Percentiles rank a stretch among this genome's conserved stretches.
Evolutionary conservation across 2,888 invertebrate genomes (phyloP).

Genomic region (Chloroclysta siterata): DNA sequence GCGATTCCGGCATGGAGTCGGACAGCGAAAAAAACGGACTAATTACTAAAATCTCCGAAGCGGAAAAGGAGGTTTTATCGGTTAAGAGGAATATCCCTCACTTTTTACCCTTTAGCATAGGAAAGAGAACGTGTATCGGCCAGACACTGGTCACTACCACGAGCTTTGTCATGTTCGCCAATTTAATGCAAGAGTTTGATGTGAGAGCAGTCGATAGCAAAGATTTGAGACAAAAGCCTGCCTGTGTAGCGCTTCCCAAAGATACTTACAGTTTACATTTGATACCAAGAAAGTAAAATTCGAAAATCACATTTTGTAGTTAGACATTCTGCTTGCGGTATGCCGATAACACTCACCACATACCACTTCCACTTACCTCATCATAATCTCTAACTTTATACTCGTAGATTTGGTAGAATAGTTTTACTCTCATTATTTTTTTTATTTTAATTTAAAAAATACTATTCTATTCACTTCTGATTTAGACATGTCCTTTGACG

Average conservation of each 20-base stretch:
- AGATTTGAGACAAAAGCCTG: constrained; percentile 85
- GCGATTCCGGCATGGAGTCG: constrained; percentile 85
- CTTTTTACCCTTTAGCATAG: constrained; percentile 94
- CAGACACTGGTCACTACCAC: constrained; percentile 92
- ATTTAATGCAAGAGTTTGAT: constrained; percentile 89
- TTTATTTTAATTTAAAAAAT: too few species aligned
- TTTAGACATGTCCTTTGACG: too few species aligned
- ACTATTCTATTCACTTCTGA: too few species aligned
- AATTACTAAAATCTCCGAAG: constrained; percentile 53
- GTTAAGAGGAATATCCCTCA: constrained; percentile 86
- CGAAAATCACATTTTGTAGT: constrained; percentile 14
- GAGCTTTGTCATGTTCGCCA: constrained; percentile 89
- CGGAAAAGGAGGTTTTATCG: constrained; percentile 67
- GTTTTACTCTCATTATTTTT: too few species aligned
- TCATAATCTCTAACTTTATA: too few species aligned
- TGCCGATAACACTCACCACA: too few species aligned
- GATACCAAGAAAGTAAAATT: constrained; percentile 77
- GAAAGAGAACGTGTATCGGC: constrained; percentile 94
- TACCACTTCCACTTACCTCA: background rate
- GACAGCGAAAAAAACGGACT: constrained; percentile 68
- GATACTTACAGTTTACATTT: constrained; percentile 88
- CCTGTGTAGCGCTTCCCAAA: constrained; percentile 90
- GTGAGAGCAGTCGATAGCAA: constrained; percentile 83
- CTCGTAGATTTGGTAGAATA: too few species aligned
- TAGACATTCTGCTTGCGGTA: constrained; percentile 17